These are phyloP conservation scores for Dysidea cf. avara DNA, from an alignment of 37 sponge, comb jelly and placozoan genomes.

Conservation along the genomic window DNA sequence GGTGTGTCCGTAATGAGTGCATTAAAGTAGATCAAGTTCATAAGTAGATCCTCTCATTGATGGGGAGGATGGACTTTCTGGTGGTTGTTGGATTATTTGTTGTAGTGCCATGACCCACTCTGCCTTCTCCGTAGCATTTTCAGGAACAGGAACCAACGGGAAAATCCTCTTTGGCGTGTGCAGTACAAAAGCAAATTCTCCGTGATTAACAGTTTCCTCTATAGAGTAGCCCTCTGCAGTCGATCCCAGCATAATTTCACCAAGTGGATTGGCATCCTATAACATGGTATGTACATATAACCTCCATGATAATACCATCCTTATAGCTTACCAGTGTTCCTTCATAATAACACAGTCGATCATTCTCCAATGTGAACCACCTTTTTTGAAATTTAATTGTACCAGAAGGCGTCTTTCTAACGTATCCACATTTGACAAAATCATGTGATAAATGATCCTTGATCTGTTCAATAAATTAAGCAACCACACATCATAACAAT, in stretches of 20 bases:
- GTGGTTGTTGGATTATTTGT: slow-evolving; percentile 33
- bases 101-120: slow-evolving; percentile 47
- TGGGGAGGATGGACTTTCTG: no score
- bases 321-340: slow-evolving; percentile 60
- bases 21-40: no score
- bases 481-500: no score
- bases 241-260: slow-evolving; percentile 57
- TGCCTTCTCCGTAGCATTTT: slow-evolving; percentile 58
- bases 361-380: slow-evolving; percentile 64
- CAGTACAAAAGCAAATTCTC: slow-evolving; percentile 67
- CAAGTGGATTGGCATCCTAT: slow-evolving; percentile 73
- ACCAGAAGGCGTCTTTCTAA: slow-evolving; percentile 62
- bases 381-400: slow-evolving; percentile 52
- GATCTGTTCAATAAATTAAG: no score
- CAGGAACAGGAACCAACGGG: slow-evolving; percentile 49
- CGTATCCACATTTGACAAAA: slow-evolving; percentile 64
- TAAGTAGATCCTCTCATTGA: no score
- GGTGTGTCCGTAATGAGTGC: no score
- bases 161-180: slow-evolving; percentile 62
- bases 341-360: slow-evolving; percentile 66
- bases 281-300: no score
- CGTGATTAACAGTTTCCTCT: slow-evolving; percentile 3
- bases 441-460: slow-evolving; percentile 45
- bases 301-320: background rate
- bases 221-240: slow-evolving; percentile 22